Conservation (phyloP, 1,140 invertebrate species). For the Panonychus citri region DNA sequence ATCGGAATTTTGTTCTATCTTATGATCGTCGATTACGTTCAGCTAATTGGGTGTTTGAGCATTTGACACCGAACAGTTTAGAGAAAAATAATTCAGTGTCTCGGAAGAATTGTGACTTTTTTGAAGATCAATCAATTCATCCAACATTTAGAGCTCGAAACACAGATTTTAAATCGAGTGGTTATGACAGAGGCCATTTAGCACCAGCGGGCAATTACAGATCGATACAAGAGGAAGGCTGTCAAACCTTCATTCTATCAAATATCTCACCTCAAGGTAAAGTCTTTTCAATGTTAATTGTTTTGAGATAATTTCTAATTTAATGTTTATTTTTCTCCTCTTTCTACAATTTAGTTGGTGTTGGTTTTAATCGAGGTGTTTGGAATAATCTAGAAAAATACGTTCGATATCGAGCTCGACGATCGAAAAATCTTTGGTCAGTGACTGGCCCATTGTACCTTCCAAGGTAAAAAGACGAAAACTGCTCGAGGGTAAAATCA, state of each 20-base stretch:
- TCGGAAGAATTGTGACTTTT: slow-evolving; percentile 60
- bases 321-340: too few relatives aligned
- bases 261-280: slow-evolving; percentile 74
- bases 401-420: slow-evolving; percentile 54
- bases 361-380: slow-evolving; percentile 77
- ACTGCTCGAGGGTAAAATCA: too few relatives aligned
- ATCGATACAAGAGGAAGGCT: slow-evolving; percentile 45
- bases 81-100: slow-evolving; percentile 33
- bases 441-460: slow-evolving; percentile 89
- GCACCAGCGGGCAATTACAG: slow-evolving; percentile 94
- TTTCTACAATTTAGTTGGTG: slow-evolving; percentile 39
- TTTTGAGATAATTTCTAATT: not conserved
- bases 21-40: slow-evolving; percentile 72
- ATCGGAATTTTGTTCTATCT: slow-evolving; percentile 73
- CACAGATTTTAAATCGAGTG: slow-evolving; percentile 66
- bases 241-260: slow-evolving; percentile 75
- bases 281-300: not conserved
- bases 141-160: slow-evolving; percentile 70
- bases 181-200: slow-evolving; percentile 86
- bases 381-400: slow-evolving; percentile 82
- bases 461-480: slow-evolving; percentile 40
- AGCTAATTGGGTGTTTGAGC: slow-evolving; percentile 92
- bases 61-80: slow-evolving; percentile 54
- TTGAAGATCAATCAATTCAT: slow-evolving; percentile 38
- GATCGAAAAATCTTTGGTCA: slow-evolving; percentile 68